Percentiles rank a stretch among this genome's conserved stretches.
phyloP scores from a whole-genome alignment of 1,140 invertebrate genomes.

The Brachionus rotundiformis region DNA sequence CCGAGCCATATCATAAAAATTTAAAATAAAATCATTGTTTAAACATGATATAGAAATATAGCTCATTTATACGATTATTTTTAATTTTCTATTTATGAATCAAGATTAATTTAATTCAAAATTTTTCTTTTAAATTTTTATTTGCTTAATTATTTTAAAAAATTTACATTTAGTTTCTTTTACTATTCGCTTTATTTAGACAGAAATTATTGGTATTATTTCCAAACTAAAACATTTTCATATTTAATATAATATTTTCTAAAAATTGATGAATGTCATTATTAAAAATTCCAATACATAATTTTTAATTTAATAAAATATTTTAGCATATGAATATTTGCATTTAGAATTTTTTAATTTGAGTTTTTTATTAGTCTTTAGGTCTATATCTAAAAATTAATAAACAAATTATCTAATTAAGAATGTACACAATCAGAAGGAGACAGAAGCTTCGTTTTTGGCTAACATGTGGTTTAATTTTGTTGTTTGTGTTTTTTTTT shows the following conservation, averaged over 20 bases:
- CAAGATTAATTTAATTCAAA: neutral
- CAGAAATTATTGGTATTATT: too few relatives aligned
- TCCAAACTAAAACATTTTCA: neutral
- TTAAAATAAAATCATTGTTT: too few relatives aligned
- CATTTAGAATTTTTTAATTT: conserved; percentile 1
- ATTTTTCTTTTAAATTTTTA: neutral
- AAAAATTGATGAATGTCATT: neutral
- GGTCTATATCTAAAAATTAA: neutral
- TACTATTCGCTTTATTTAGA: neutral
- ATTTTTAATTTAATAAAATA: neutral
- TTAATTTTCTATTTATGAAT: neutral
- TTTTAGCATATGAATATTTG: neutral
- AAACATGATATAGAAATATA: too few relatives aligned
- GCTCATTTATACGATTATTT: too few relatives aligned
- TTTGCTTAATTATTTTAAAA: neutral
- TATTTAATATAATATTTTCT: neutral
- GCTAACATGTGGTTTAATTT: neutral
- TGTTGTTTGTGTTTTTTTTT: conserved; percentile 15
- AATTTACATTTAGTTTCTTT: neutral
- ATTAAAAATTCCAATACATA: neutral
- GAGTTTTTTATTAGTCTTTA: neutral
- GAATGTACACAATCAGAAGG: conserved; percentile 27
- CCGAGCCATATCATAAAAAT: too few relatives aligned
- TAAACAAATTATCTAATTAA: neutral
- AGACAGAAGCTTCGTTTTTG: conserved; percentile 6